Conservation (phyloP, 2,888 invertebrate genomes). For the Homarus gammarus region DNA sequence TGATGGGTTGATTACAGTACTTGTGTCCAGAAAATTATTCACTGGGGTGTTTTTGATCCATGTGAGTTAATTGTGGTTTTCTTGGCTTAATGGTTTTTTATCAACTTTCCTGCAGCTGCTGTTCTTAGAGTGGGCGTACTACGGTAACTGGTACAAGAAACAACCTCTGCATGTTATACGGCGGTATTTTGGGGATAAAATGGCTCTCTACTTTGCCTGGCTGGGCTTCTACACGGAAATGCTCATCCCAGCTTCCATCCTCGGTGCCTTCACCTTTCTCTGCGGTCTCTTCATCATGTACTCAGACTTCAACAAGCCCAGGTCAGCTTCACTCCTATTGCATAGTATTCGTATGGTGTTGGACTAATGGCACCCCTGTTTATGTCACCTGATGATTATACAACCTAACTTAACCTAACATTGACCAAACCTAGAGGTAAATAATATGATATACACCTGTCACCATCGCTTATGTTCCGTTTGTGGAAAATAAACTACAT, state of each 20-base stretch:
- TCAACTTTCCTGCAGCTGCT: constrained; percentile 87
- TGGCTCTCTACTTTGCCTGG: constrained; percentile 95
- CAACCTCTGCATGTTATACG: constrained; percentile 94
- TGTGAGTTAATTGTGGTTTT: no score
- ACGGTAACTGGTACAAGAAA: constrained; percentile 92
- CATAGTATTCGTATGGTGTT: no score
- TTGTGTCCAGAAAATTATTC: no score
- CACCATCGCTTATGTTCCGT: no score
- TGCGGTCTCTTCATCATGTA: constrained; percentile 91
- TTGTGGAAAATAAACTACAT: no score
- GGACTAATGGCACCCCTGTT: no score
- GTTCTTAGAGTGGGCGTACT: constrained; percentile 95
- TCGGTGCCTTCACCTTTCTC: constrained; percentile 91
- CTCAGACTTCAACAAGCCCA: constrained; percentile 89
- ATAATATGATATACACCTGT: no score
- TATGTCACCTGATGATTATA: no score
- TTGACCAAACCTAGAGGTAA: no score
- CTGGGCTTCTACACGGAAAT: constrained; percentile 94
- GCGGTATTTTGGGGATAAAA: constrained; percentile 94
- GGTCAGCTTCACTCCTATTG: constrained; percentile 78
- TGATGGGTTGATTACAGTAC: background rate
- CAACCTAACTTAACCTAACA: no score
- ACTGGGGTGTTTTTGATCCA: no score
- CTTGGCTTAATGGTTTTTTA: no score
- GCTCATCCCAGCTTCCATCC: constrained; percentile 91